Conservation (phyloP, 2,888 invertebrate species). For the Temnothorax rugatulus region DNA sequence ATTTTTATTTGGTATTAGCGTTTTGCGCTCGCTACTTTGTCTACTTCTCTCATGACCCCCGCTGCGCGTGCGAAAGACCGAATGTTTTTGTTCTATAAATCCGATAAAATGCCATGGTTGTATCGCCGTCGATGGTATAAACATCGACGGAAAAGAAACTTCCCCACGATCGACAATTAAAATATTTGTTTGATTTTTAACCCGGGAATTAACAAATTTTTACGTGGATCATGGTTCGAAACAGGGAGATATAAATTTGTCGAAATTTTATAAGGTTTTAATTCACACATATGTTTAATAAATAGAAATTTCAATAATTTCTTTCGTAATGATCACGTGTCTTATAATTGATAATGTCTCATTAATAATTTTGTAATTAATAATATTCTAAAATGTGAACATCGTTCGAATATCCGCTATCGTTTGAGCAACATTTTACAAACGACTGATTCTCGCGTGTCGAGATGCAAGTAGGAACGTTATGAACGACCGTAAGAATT, state of each 20-base stretch:
- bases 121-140: slow-evolving; percentile 16
- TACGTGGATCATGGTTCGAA: neutral
- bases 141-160: neutral
- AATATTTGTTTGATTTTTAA: neutral
- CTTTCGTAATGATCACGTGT: neutral
- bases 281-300: neutral
- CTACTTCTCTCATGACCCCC: slow-evolving; percentile 69
- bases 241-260: neutral
- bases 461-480: slow-evolving; percentile 11
- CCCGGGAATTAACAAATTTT: neutral
- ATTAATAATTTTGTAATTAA: neutral
- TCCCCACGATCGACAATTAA: slow-evolving; percentile 10
- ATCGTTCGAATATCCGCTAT: neutral
- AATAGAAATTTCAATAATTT: neutral
- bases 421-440: slow-evolving; percentile 35
- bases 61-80: slow-evolving; percentile 72
- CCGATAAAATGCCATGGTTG: slow-evolving; percentile 55
- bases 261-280: neutral
- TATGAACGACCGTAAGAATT: slow-evolving; percentile 47
- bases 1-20: slow-evolving; percentile 80
- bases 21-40: slow-evolving; percentile 70
- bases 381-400: slow-evolving; percentile 12
- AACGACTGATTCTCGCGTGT: slow-evolving; percentile 43
- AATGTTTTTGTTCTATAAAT: slow-evolving; percentile 60
- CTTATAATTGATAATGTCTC: neutral